A percentile compares a stretch with the other conserved stretches of the same genome.
Conservation (phyloP, 2,113 vertebrate species). For the Mellivora capensis region DNA sequence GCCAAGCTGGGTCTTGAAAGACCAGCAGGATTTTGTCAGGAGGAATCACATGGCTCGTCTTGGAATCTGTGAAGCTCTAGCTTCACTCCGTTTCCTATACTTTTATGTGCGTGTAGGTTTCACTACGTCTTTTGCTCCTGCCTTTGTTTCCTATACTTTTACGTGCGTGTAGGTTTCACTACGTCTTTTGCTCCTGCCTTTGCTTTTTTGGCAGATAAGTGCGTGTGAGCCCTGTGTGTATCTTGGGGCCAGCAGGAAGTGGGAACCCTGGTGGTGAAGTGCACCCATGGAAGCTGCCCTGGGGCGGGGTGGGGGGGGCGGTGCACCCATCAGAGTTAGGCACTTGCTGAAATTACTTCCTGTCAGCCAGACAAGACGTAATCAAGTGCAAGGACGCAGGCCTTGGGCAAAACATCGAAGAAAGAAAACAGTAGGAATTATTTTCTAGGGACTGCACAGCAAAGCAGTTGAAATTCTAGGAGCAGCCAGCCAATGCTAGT, state of each 20-base stretch:
- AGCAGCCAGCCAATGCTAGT: neutral
- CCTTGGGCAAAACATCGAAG: constrained; percentile 41
- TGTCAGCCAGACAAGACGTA: constrained; percentile 49
- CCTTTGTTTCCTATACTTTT: neutral
- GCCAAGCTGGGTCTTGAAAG: neutral
- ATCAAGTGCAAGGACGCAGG: constrained; percentile 48
- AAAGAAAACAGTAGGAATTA: constrained; percentile 44
- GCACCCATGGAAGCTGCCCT: neutral
- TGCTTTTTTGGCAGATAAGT: neutral
- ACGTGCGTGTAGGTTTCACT: neutral
- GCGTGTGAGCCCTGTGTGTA: neutral
- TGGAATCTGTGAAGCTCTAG: neutral
- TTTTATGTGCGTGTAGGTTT: neutral
- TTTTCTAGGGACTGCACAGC: constrained; percentile 15
- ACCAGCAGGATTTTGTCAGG: neutral
- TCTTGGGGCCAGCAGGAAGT: neutral
- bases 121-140: neutral
- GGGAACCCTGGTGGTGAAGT: neutral
- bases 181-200: neutral
- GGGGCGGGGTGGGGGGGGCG: neutral
- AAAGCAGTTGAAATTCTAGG: constrained; percentile 20
- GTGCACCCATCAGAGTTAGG: neutral
- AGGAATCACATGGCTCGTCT: neutral
- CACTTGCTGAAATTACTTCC: constrained; percentile 55
- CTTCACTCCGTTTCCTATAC: neutral